A percentile compares a stretch with the other conserved stretches of the same genome.
These are phyloP conservation scores for Cyanoliseus patagonus DNA, from an alignment of 2,113 vertebrate species.

Conservation along the genomic window DNA sequence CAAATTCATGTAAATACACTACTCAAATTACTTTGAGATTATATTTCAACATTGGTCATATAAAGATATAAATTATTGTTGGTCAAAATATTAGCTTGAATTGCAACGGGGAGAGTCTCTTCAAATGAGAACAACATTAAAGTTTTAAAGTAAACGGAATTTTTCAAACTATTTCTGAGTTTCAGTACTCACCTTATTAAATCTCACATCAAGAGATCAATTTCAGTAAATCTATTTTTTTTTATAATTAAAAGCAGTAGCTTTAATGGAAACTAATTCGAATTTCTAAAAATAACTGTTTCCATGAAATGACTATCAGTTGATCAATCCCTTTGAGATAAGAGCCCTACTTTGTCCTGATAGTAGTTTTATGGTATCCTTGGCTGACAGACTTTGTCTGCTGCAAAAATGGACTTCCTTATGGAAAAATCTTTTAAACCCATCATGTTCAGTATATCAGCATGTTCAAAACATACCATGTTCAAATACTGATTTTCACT, in stretches of 20 bases:
- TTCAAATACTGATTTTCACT: neutral
- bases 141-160: neutral
- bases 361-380: neutral
- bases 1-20: neutral
- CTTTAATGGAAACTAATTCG: conserved; percentile 57
- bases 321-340: conserved; percentile 22
- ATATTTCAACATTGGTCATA: neutral
- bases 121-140: neutral
- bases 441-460: neutral
- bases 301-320: conserved; percentile 45
- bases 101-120: neutral
- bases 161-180: neutral
- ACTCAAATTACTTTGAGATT: neutral
- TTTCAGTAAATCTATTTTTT: conserved; percentile 28
- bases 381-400: neutral
- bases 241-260: conserved; percentile 49
- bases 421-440: neutral
- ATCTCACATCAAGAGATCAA: conserved; percentile 15
- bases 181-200: conserved; percentile 30
- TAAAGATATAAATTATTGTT: neutral
- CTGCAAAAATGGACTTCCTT: neutral
- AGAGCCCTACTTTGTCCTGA: conserved; percentile 62
- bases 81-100: neutral
- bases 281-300: conserved; percentile 69
- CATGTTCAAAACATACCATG: neutral